Evolutionary conservation across 2,888 invertebrate genomes (phyloP).

Genomic region (Ditula angustiorana): DNA sequence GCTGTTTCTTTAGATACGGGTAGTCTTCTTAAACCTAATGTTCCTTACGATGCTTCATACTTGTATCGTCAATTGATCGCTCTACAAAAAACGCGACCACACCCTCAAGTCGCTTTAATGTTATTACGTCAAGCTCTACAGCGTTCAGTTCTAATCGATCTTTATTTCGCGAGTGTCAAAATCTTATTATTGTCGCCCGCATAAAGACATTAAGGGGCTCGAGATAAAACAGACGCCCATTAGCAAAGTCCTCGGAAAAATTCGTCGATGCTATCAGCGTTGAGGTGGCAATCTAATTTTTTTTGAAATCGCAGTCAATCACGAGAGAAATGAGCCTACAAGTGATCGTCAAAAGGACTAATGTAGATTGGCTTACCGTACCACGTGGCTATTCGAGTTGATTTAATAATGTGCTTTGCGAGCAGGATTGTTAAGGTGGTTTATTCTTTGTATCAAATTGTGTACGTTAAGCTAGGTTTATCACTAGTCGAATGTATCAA

Average conservation of each 20-base stretch:
- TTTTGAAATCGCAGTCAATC: constrained; percentile 77
- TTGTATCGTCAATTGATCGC: background rate
- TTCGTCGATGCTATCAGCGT: constrained; percentile 75
- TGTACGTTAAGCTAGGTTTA: constrained; percentile 56
- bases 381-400: constrained; percentile 39
- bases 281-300: constrained; percentile 83
- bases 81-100: constrained; percentile 1
- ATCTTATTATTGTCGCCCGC: constrained; percentile 83
- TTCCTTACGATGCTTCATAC: too few species aligned
- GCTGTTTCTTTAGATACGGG: too few species aligned
- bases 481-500: constrained; percentile 61
- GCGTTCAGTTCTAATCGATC: constrained; percentile 49
- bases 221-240: constrained; percentile 85
- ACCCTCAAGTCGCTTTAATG: constrained; percentile 22
- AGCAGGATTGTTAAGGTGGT: constrained; percentile 43
- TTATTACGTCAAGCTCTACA: constrained; percentile 29
- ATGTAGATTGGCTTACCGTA: constrained; percentile 77
- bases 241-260: constrained; percentile 73
- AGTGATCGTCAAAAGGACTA: constrained; percentile 74
- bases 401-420: constrained; percentile 49
- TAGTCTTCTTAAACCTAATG: too few species aligned
- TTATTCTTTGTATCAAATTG: constrained; percentile 42
- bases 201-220: constrained; percentile 79
- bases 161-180: constrained; percentile 79
- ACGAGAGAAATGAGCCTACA: constrained; percentile 79